Conservation (phyloP, 2,113 vertebrate genomes). For the Epinephelus cyanopodus region DNA sequence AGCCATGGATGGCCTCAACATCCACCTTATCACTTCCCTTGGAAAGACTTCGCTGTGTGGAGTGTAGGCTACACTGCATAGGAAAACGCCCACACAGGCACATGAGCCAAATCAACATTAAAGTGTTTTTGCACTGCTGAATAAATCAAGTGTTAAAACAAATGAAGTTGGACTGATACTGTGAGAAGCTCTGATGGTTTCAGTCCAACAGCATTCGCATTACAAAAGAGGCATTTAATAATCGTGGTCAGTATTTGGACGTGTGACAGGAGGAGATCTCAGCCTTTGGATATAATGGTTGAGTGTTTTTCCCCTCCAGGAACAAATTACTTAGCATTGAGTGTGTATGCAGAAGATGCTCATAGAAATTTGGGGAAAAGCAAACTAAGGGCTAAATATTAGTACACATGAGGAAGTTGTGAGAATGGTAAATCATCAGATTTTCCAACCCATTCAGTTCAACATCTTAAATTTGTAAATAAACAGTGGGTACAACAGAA, state of each 20-base stretch:
- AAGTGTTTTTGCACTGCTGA: slow-evolving; percentile 67
- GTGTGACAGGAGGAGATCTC: slow-evolving; percentile 52
- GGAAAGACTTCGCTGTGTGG: slow-evolving; percentile 67
- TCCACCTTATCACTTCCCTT: slow-evolving; percentile 72
- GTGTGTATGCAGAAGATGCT: neutral
- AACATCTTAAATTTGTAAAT: slow-evolving; percentile 6
- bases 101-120: slow-evolving; percentile 79
- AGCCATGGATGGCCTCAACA: slow-evolving; percentile 60
- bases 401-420: neutral
- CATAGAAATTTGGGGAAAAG: neutral
- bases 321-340: neutral
- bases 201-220: slow-evolving; percentile 42
- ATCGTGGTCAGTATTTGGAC: slow-evolving; percentile 52
- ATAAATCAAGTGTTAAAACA: slow-evolving; percentile 68
- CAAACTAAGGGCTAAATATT: neutral
- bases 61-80: slow-evolving; percentile 64
- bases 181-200: slow-evolving; percentile 49
- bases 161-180: slow-evolving; percentile 53
- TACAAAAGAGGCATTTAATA: slow-evolving; percentile 56
- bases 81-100: slow-evolving; percentile 79
- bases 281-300: slow-evolving; percentile 38
- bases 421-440: neutral
- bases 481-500: neutral
- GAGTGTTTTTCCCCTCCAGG: neutral
- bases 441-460: neutral